Conservation (phyloP, 2,797 vertebrate genomes). For the Tapirus indicus region DNA sequence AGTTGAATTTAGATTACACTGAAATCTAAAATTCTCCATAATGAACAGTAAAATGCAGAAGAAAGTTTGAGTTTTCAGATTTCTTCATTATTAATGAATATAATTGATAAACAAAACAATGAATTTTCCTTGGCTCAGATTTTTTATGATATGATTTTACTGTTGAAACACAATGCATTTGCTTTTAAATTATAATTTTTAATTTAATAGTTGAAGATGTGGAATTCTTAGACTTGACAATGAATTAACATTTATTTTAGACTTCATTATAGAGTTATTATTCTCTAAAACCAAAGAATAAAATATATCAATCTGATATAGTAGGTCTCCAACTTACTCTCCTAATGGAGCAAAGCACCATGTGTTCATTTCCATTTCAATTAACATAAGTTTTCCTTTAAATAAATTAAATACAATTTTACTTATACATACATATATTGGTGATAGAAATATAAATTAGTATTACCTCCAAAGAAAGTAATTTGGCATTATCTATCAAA, state of each 20-base stretch:
- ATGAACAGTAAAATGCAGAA: neutral
- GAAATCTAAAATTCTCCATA: neutral
- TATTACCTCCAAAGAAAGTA: neutral
- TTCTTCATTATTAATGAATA: neutral
- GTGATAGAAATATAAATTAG: neutral
- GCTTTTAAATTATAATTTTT: neutral
- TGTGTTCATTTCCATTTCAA: neutral
- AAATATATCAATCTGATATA: neutral
- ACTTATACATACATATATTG: neutral
- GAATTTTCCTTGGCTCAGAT: neutral
- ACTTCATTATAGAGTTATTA: neutral
- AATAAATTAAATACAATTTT: neutral
- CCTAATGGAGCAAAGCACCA: neutral
- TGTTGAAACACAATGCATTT: neutral
- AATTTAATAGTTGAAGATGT: neutral
- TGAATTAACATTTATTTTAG: constrained; percentile 36
- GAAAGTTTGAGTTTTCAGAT: neutral
- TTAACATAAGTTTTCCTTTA: neutral
- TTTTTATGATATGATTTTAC: neutral
- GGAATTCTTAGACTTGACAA: neutral
- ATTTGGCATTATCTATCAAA: neutral
- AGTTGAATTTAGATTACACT: neutral
- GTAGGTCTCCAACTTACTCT: neutral
- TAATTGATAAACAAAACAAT: neutral
- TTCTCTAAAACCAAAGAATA: constrained; percentile 9